Base-by-base conservation (phyloP, 2,797 vertebrate genomes). In the Pseudochirops cupreus region DNA sequence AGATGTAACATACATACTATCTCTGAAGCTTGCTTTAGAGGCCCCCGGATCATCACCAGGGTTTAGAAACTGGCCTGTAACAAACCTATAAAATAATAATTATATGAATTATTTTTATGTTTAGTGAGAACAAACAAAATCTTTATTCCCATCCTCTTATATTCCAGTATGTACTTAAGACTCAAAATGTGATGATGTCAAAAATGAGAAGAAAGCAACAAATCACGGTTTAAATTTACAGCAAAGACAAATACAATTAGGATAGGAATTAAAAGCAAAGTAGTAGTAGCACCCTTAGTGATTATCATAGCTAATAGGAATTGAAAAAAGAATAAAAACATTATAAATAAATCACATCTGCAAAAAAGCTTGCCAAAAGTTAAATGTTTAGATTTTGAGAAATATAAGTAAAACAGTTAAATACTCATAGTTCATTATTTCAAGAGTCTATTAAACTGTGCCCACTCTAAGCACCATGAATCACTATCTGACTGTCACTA, bases 351-450 rank as follows among this genome's bases (percentile, higher is more conserved):
- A 82, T 94, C 96, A 95, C 95, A 98, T 97, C 96, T 97, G 97
- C 95, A 97, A 97, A 98, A 92, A 74, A 96, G 97, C 96, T 98
- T 97, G 95, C 74, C 97, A 97, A 96, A 97, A 98, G 95, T 97
- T 97, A 96, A 96, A 97, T 96, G 94, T 98, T 98, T 98, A 54
- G 95, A 95, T 58, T 55, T 97, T 97, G 95, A 97, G 96, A 98
- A 98, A 98, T 97, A 96, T 94, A 98, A 98, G 96, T 95, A 97
- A 97, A 98, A 97, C 94, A 97, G 95, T 97, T 98, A 97, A 97
- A 98, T 98, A 98, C 96, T 96, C 97, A 98, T 95, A 98, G 97
- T 97, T 98, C 98, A 98, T 98, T 98, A 98, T 97, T 97, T 98
- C 95, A 96, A 97, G 96, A 97, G 94, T 91, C 93, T 98, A 98